Base-by-base conservation (phyloP, 2,113 vertebrate genomes). In the Tupaia chinensis region DNA sequence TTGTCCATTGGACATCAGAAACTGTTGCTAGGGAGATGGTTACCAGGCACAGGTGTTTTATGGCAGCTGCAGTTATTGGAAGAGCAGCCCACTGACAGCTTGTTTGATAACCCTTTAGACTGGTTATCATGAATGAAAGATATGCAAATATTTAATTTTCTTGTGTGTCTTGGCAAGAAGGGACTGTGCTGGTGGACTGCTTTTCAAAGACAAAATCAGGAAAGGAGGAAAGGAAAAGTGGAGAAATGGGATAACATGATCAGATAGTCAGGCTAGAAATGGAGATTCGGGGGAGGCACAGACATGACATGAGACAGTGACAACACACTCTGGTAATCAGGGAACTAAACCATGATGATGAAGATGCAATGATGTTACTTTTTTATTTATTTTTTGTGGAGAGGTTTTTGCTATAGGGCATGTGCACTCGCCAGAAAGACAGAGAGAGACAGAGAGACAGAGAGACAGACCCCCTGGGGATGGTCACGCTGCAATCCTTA, bases 1-100 rank as follows among this genome's bases (percentile, higher is more conserved):
- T 5, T 84, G 94, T 76, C 92, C 78, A 77, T 5, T 84, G 94
- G 94, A 91, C 90, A 56, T 54, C 16, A 22, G 74, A 82, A 93
- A 66, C 82, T 12, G 97, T 97, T 97, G 93, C 91, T 77, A 13
- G 17, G 97, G 96, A 96, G 97, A 97, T 96, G 96, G 97, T 97
- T 97, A 90, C 95, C 94, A 98, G 95, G 97, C 32, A 58, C 74
- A 96, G 94, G 82, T 97, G 81, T 96, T 78, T 85, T 54, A 89
- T 3, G 14, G 93, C 63, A 80, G 81, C 95, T 95, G 91, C 84
- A 96, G 97, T 97, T 97, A 94, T 89, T 88, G 97, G 97, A 98
- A 81, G 94, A 91, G 72, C 73, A 85, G 96, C 66, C 83, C 93
- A 87, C 97, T 96, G 95, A 77, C 90, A 93, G 94, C 69, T 96